A percentile compares a stretch with the other conserved stretches of the same genome.
Conservation (phyloP, 2,888 invertebrate genomes). For the Spatulosminthurus flaviceps region DNA sequence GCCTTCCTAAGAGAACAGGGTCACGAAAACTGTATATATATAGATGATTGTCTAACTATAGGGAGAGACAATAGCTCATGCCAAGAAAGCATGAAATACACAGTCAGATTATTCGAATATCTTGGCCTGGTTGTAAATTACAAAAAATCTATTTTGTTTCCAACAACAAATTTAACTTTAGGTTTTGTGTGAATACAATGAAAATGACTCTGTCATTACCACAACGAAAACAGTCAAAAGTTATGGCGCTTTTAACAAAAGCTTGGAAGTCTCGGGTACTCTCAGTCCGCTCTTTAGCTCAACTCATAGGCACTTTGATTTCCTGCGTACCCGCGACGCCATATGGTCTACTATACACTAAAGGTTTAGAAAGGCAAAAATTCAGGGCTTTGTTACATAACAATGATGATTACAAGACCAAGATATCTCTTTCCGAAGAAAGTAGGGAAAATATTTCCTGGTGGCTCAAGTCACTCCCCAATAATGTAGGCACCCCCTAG, state of each 20-base stretch:
- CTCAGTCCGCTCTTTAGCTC: neutral
- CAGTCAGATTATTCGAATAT: neutral
- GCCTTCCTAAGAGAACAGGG: neutral
- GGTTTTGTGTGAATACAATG: constrained; percentile 33
- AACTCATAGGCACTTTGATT: constrained; percentile 30
- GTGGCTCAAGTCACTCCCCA: constrained; percentile 7
- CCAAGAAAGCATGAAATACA: neutral
- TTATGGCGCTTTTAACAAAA: neutral
- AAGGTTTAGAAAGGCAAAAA: constrained; percentile 42
- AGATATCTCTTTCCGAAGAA: neutral
- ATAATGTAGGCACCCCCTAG: too few relatives aligned
- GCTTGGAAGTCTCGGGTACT: neutral
- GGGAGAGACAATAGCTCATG: neutral
- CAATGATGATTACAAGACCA: neutral
- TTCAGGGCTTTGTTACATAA: neutral
- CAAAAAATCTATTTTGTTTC: constrained; percentile 15
- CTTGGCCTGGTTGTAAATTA: constrained; percentile 15
- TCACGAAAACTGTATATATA: neutral
- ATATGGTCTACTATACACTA: constrained; percentile 45
- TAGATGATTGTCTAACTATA: constrained; percentile 25
- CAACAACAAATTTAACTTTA: constrained; percentile 1
- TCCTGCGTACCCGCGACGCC: constrained; percentile 40
- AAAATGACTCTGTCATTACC: constrained; percentile 27
- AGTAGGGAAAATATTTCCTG: neutral
- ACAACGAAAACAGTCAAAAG: neutral